phyloP scores from a whole-genome alignment of 2,888 invertebrate species.

The Rhagonycha lutea region DNA sequence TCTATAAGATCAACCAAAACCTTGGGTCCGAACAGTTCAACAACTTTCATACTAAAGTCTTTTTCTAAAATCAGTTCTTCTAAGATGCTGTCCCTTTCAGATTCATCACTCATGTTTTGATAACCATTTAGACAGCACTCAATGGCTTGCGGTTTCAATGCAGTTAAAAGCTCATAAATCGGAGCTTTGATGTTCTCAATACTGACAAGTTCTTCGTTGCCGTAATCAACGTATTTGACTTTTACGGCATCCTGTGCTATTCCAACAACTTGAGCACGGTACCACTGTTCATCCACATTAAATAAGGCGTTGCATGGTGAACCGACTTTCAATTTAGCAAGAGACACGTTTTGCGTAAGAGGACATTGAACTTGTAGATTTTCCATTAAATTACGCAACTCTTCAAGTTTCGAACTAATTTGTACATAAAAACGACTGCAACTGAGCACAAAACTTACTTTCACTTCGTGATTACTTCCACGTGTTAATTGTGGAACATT shows the following conservation, averaged over 20 bases:
- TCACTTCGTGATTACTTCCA: constrained; percentile 57
- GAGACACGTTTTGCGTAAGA: constrained; percentile 41
- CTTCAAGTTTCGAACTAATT: constrained; percentile 63
- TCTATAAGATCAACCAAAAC: constrained; percentile 68
- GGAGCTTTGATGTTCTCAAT: constrained; percentile 65
- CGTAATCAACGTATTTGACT: constrained; percentile 92
- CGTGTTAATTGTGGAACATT: constrained; percentile 45
- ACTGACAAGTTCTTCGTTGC: constrained; percentile 83
- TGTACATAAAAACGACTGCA: constrained; percentile 78
- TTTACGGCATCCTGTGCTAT: constrained; percentile 50
- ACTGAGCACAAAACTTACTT: constrained; percentile 70
- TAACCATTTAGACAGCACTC: constrained; percentile 75
- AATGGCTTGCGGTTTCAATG: constrained; percentile 73
- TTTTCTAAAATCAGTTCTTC: constrained; percentile 73
- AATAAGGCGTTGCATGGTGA: constrained; percentile 81
- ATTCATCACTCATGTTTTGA: constrained; percentile 60
- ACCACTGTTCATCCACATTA: constrained; percentile 83
- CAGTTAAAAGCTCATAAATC: constrained; percentile 64
- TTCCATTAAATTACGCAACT: constrained; percentile 69
- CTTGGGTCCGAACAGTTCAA: constrained; percentile 59
- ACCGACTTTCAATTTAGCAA: constrained; percentile 60
- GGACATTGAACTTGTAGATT: constrained; percentile 65
- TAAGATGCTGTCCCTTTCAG: constrained; percentile 63
- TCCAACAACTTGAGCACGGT: constrained; percentile 78
- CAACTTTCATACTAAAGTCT: constrained; percentile 62